These are phyloP conservation scores for Caiman crocodilus DNA, from an alignment of 2,797 vertebrate species.

Conservation along the genomic window DNA sequence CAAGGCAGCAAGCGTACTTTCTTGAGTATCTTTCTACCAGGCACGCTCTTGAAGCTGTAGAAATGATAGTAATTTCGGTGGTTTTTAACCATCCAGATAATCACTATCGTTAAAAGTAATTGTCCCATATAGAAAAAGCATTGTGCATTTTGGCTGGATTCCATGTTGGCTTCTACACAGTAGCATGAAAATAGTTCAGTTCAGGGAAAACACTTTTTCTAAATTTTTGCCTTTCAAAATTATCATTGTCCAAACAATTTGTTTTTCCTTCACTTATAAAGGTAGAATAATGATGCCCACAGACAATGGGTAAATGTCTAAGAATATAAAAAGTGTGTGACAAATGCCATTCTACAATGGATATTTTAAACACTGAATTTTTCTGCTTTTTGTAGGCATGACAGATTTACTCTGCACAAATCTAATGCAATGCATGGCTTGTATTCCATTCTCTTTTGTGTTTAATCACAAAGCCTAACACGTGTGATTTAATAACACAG, in stretches of 20 bases:
- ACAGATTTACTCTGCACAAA: background rate
- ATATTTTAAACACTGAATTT: background rate
- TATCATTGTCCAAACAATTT: background rate
- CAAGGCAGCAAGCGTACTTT: background rate
- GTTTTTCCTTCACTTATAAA: slow-evolving; percentile 5
- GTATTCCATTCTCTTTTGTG: background rate
- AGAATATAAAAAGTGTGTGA: slow-evolving; percentile 1
- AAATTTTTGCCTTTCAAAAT: background rate
- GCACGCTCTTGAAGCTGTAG: background rate
- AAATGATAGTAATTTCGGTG: background rate
- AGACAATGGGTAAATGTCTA: background rate
- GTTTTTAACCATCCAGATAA: background rate
- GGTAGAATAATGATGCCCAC: background rate
- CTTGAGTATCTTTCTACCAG: background rate
- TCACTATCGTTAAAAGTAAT: background rate
- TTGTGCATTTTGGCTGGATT: background rate
- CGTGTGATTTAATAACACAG: background rate
- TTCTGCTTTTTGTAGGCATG: background rate
- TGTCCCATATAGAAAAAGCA: background rate
- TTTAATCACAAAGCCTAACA: slow-evolving; percentile 23
- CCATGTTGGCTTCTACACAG: background rate
- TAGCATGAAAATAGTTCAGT: background rate
- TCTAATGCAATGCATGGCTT: background rate
- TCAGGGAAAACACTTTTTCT: too few relatives aligned
- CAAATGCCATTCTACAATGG: background rate